Percentiles rank a stretch among this genome's conserved stretches.
Conservation (phyloP, 2,888 invertebrate genomes). For the Ctenicera cuprea region DNA sequence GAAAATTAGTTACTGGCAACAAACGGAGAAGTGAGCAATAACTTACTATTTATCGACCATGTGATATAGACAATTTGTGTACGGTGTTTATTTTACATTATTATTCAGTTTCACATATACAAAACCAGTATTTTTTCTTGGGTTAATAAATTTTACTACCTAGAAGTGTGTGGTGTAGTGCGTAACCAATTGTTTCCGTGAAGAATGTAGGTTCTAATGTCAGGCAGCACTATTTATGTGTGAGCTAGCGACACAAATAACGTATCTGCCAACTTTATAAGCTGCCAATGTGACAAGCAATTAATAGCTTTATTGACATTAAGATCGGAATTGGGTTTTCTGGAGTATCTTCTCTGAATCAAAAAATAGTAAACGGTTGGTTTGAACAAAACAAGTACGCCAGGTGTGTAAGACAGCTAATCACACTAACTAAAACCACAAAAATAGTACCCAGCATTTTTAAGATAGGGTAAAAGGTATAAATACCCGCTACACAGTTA, state of each 20-base stretch:
- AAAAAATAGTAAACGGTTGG: neutral
- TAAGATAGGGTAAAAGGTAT: slow-evolving; percentile 33
- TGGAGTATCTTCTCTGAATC: slow-evolving; percentile 14
- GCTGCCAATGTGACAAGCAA: slow-evolving; percentile 61
- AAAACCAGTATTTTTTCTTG: too few relatives aligned
- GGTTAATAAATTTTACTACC: too few relatives aligned
- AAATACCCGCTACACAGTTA: slow-evolving; percentile 38
- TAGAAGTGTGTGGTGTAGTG: neutral
- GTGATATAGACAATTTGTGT: too few relatives aligned
- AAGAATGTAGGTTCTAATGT: slow-evolving; percentile 47
- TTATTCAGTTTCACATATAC: too few relatives aligned
- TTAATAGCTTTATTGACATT: slow-evolving; percentile 66
- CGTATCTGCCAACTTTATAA: slow-evolving; percentile 61
- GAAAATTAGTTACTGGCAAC: too few relatives aligned
- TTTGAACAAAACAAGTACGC: neutral
- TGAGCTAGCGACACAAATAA: slow-evolving; percentile 66
- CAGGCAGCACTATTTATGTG: slow-evolving; percentile 62
- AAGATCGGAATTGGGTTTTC: slow-evolving; percentile 60
- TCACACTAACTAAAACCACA: slow-evolving; percentile 20
- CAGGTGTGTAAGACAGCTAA: slow-evolving; percentile 17
- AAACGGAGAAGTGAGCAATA: too few relatives aligned
- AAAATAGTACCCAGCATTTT: slow-evolving; percentile 54
- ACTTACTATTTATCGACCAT: too few relatives aligned
- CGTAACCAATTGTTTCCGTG: slow-evolving; percentile 30
- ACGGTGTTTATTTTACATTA: too few relatives aligned